phyloP scores from a whole-genome alignment of 2,888 invertebrate genomes.

The Liodrosophila aerea region DNA sequence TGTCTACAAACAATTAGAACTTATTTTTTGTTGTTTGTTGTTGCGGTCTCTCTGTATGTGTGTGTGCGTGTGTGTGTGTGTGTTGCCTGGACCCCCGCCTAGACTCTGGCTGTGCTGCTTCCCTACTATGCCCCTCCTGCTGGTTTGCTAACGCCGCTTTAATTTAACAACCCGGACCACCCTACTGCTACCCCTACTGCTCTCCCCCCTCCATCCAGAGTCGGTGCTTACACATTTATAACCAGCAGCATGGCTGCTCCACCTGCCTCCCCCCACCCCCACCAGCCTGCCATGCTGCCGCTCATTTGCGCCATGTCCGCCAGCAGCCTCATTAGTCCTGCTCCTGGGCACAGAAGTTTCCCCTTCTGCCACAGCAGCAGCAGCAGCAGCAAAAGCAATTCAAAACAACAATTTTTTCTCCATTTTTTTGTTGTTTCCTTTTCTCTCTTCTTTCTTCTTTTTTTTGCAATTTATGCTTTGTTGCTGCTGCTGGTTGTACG shows the following conservation, averaged over 20 bases:
- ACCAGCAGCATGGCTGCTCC: conserved; percentile 6
- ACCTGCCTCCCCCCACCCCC: background rate
- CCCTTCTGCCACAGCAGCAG: conserved; percentile 12
- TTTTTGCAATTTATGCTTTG: conserved; percentile 44
- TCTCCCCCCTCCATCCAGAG: background rate
- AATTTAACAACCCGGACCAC: conserved; percentile 37
- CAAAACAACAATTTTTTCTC: conserved; percentile 52
- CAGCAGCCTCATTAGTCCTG: conserved; percentile 63
- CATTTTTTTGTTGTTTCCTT: conserved; percentile 15
- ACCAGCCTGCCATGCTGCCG: conserved; percentile 12
- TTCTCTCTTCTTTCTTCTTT: conserved; percentile 7
- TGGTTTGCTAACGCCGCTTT: conserved; percentile 43
- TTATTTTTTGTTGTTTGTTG: conserved; percentile 32
- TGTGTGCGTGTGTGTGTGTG: conserved; percentile 13
- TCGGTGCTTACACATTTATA: background rate
- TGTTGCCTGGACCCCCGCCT: background rate
- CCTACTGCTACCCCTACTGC: conserved; percentile 8
- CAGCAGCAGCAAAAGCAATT: conserved; percentile 52
- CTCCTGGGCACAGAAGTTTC: conserved; percentile 53
- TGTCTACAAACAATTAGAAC: conserved; percentile 74
- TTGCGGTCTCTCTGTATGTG: conserved; percentile 22
- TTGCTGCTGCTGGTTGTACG: conserved; percentile 22
- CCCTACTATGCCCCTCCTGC: background rate
- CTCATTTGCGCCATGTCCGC: conserved; percentile 56
- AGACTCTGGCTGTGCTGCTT: background rate